Percentiles rank a stretch among this genome's conserved stretches.
These are phyloP conservation scores for Kryptolebias ocellatus DNA, from an alignment of 2,797 vertebrate genomes.

Conservation along the genomic window DNA sequence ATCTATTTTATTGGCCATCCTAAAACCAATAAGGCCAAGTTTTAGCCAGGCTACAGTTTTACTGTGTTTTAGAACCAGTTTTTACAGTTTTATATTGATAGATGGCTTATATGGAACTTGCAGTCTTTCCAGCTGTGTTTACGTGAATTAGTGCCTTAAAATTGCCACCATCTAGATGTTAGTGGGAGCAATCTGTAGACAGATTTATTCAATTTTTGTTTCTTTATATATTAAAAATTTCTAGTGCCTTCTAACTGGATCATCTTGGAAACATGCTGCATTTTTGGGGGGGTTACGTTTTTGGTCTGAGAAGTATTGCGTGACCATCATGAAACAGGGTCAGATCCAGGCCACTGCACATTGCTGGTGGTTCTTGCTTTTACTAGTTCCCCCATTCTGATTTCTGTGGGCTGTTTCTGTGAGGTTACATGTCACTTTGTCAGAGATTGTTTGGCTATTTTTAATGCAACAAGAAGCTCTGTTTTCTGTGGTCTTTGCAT, in stretches of 20 bases:
- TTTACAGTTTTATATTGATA: too few relatives aligned
- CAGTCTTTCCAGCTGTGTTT: too few relatives aligned
- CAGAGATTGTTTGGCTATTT: slow-evolving; percentile 28
- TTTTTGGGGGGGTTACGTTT: neutral
- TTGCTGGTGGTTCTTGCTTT: slow-evolving; percentile 49
- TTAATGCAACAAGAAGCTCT: slow-evolving; percentile 25
- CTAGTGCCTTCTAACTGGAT: neutral
- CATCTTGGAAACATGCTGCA: slow-evolving; percentile 21
- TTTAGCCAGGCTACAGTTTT: too few relatives aligned
- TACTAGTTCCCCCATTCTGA: slow-evolving; percentile 18
- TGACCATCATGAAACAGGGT: slow-evolving; percentile 47
- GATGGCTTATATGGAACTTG: too few relatives aligned
- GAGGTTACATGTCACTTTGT: slow-evolving; percentile 13
- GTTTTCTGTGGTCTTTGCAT: slow-evolving; percentile 41
- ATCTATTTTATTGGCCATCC: too few relatives aligned
- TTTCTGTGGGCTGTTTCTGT: slow-evolving; percentile 53
- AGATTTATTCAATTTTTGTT: neutral
- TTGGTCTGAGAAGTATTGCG: slow-evolving; percentile 28
- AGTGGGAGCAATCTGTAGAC: too few relatives aligned
- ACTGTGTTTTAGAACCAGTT: too few relatives aligned
- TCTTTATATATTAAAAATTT: neutral
- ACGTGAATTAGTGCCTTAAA: too few relatives aligned
- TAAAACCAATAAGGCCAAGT: too few relatives aligned
- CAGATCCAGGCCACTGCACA: slow-evolving; percentile 59
- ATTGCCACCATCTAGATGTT: too few relatives aligned